Conservation (phyloP, 2,797 vertebrate genomes). For the Stomatorhinus walkeri region DNA sequence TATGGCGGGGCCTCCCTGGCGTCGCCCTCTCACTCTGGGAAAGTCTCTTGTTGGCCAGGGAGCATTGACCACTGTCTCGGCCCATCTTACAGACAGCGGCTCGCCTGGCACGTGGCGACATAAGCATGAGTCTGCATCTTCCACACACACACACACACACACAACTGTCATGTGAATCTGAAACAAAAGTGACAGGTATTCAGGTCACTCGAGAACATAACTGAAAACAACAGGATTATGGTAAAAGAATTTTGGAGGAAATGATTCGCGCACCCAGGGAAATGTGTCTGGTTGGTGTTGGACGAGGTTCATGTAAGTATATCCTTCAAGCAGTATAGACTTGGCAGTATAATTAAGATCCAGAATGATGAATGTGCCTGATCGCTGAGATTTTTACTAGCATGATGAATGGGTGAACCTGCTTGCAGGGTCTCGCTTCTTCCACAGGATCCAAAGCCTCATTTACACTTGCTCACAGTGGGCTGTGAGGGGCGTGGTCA, state of each 20-base stretch:
- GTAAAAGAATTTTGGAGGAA: not conserved
- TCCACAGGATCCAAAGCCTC: not conserved
- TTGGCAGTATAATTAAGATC: slow-evolving; percentile 33
- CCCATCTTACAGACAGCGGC: not conserved
- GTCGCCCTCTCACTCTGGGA: not conserved
- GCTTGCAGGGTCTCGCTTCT: slow-evolving; percentile 34
- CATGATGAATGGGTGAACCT: slow-evolving; percentile 44
- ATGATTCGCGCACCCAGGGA: not conserved
- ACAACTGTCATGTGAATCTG: not conserved
- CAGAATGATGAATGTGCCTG: slow-evolving; percentile 48
- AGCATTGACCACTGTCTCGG: not conserved
- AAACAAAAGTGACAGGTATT: not conserved
- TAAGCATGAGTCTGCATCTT: not conserved
- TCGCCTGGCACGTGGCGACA: not conserved
- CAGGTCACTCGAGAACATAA: not conserved
- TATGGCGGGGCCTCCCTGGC: not conserved
- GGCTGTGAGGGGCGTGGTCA: not conserved
- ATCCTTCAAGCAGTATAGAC: slow-evolving; percentile 42
- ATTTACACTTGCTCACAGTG: not conserved
- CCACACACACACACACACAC: not conserved
- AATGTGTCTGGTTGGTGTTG: not conserved
- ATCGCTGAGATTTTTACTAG: slow-evolving; percentile 49
- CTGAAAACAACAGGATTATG: not conserved
- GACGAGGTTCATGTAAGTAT: slow-evolving; percentile 45
- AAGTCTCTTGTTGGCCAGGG: not conserved